These are phyloP conservation scores for Oedothorax gibbosus DNA, from an alignment of 1,140 invertebrate species.

Conservation along the genomic window DNA sequence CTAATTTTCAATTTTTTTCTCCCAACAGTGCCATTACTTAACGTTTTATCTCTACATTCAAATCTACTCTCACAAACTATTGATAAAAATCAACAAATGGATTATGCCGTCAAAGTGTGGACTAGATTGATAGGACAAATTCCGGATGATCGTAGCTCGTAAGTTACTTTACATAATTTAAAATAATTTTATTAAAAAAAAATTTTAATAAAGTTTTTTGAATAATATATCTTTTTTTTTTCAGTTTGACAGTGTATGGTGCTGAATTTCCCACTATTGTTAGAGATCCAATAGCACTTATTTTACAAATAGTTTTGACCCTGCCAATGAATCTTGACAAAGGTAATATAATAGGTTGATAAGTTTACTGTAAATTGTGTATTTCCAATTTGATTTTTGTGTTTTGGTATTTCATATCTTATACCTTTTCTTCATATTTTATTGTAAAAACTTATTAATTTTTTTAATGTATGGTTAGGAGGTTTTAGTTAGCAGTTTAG, in stretches of 20 bases:
- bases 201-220: neutral
- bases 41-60: constrained; percentile 77
- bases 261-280: constrained; percentile 83
- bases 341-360: constrained; percentile 73
- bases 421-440: no score
- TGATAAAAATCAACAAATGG: constrained; percentile 23
- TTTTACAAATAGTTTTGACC: constrained; percentile 87
- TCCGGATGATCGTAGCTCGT: constrained; percentile 36
- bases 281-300: constrained; percentile 85
- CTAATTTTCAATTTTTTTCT: neutral
- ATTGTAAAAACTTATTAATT: no score
- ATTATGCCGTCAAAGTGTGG: constrained; percentile 34
- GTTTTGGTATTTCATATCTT: no score
- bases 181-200: neutral
- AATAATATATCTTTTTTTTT: constrained; percentile 28
- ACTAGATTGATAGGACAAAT: constrained; percentile 37
- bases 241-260: constrained; percentile 68
- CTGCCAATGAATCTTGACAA: constrained; percentile 87
- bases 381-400: no score
- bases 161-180: neutral
- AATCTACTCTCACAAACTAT: constrained; percentile 30
- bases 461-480: no score
- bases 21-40: constrained; percentile 81
- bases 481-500: no score
- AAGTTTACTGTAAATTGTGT: no score